phyloP scores from a whole-genome alignment of 2,113 vertebrate genomes.

The Oryctolagus cuniculus region mOryCun1.1 NC_091434.1:23300001-23300500 shows the following conservation, averaged over 20 bases:
- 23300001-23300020: not conserved
- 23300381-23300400: not conserved
- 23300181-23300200: not conserved
- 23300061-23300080: not conserved
- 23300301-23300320: not conserved
- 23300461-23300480: not conserved
- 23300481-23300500: not conserved
- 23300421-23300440: not conserved
- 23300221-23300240: not conserved
- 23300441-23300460: not conserved
- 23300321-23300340: not conserved
- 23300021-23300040: not conserved
- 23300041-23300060: not conserved
- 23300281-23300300: not conserved
- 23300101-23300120: not conserved
- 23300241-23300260: not conserved
- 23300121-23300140: not conserved
- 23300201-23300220: too few relatives aligned
- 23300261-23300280: not conserved
- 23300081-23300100: not conserved
- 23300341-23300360: not conserved
- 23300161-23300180: not conserved
- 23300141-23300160: not conserved
- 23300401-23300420: not conserved
- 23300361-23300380: not conserved